These are phyloP conservation scores for Opisthocomus hoazin DNA, from an alignment of 2,113 vertebrate species.

Conservation along the genomic window DNA sequence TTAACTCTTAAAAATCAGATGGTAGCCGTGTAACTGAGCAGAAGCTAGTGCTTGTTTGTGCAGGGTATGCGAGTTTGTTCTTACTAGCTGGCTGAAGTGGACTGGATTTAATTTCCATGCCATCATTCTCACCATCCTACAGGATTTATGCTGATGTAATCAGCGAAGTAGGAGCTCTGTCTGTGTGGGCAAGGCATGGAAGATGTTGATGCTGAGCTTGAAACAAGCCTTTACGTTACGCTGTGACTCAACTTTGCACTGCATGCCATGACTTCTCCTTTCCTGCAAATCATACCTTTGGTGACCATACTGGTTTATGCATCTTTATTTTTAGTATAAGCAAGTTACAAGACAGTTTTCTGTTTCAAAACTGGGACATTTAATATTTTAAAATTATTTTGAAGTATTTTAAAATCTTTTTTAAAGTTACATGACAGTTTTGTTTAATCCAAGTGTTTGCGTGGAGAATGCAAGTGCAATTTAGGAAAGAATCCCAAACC, in stretches of 20 bases:
- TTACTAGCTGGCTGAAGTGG: neutral
- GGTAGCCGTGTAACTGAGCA: neutral
- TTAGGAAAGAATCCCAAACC: neutral
- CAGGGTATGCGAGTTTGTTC: neutral
- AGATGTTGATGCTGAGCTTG: neutral
- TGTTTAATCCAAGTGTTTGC: neutral
- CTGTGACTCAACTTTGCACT: neutral
- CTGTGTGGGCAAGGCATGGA: neutral
- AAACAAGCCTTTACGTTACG: neutral
- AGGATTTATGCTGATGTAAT: neutral
- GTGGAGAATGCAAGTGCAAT: neutral
- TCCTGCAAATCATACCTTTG: neutral
- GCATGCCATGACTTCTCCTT: neutral
- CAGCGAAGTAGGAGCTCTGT: neutral
- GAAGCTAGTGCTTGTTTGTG: neutral
- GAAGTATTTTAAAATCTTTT: neutral
- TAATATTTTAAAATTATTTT: neutral
- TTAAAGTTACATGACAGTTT: neutral
- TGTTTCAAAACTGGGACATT: neutral
- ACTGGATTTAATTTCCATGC: neutral
- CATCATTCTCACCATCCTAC: neutral
- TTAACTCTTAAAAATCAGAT: neutral
- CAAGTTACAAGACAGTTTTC: neutral
- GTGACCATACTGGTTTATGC: neutral
- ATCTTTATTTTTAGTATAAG: neutral